Base-by-base conservation (phyloP, 2,113 vertebrate species). In the Elachura formosa region DNA sequence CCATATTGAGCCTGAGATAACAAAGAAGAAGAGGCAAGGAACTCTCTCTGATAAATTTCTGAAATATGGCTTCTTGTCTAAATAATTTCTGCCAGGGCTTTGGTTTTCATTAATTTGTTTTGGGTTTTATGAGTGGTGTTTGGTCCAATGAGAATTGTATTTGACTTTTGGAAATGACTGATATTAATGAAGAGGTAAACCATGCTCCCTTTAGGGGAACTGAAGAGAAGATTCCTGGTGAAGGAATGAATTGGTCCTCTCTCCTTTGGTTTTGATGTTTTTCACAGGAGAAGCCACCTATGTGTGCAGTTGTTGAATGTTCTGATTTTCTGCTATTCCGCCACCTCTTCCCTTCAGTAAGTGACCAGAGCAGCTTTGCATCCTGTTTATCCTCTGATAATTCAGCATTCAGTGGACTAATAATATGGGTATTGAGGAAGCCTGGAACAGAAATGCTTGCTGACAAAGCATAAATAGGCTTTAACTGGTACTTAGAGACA, bases 401-500 rank as follows among this genome's bases (percentile, higher is more conserved):
- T 90, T 93, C 66, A 81, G 64, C 61, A 67, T 80, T 88, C 72
- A 49, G 26, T 52, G n/a, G 45, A 31, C 84, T 91, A 95, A 75
- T 93, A 87, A 84, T 84, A 64, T 64, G 10, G 40, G 12, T 87
- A 87, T 72, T 91, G 91, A 89, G 40, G 61, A 92, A 91, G 17
- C 36, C 52, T 81, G 93, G 81, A 87, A 90, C 86, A 94, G 85
- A 92, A 88, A 94, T 93, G 72, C 89, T 95, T 94, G 96, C 89
- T 93, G 95, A 94, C 78, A 83, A 93, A 91, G 86, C 83, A 87
- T 71, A 92, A 92, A 84, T 89, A 86, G 90, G 66, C 80, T 95
- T 94, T 95, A 94, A 45, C 68, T 86, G 66, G 36, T 87, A 68
- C 84, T 92, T 93, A 90, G 18, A 64, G 49, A 68, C 95, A 96